Evolutionary conservation across 1,140 invertebrate genomes (phyloP), one percentile per base, ranked within the genome.

Genomic region (Hylaeus anthracinus): DNA sequence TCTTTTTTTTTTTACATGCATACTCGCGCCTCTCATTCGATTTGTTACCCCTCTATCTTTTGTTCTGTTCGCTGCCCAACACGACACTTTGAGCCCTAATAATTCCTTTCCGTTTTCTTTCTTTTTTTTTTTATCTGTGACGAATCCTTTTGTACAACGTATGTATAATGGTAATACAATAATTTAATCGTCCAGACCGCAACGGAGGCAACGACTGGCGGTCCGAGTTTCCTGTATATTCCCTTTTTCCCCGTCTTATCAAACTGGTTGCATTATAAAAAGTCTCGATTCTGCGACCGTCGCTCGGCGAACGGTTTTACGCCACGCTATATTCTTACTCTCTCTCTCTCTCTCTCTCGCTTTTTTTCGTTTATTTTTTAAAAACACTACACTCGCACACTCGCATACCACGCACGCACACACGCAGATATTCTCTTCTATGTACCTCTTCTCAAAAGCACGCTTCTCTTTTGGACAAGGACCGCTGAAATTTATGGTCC

Each of bases 181-280:
- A 76, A 73, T 76, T 76, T 75, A 85, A 83, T 76, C 26, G 51
- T 56, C 41, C 72, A 81, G 60, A 41, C 39, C 60, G 69, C 63
- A 67, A 53, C 51, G 55, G 60, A 6, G 39, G 66, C 76, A 71
- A 75, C 67, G 74, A 58, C 56, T 64, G 63, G 67, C 65, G n/a
- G 12, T 41, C 41, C 26, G n/a, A 58, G 9, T n/a, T 15, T 56
- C 9, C 48, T 58, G n/a, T 61, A 39, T 51, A n/a, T 41, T 6
- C 53, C 56, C 8, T 53, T 63, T 65, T 74, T 82, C 5, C 8
- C 79, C 71, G 61, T 69, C 64, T 80, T 84, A 60, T 74, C 64
- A 82, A 87, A 81, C 37, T 45, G 53, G 56, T 69, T 84, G 39
- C 53, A 85, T 86, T 26, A 88, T 89, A 86, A 90, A 86, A 87